phyloP scores from a whole-genome alignment of 2,113 vertebrate genomes.

The Anthoscopus minutus region DNA sequence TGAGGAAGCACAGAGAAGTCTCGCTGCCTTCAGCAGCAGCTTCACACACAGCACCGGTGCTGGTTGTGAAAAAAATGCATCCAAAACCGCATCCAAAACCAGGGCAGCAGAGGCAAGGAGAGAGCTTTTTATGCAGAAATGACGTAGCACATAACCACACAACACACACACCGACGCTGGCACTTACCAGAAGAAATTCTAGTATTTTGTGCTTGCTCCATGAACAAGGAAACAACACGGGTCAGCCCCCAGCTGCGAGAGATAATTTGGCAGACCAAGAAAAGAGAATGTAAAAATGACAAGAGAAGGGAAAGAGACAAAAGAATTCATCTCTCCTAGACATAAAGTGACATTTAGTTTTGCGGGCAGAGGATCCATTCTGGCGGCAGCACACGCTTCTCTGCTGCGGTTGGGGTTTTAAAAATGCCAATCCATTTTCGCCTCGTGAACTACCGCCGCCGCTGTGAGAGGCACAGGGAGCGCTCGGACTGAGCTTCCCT shows the following conservation, averaged over 20 bases:
- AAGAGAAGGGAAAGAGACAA: background rate
- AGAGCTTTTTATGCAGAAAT: background rate
- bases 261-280: background rate
- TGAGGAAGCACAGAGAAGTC: background rate
- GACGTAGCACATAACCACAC: background rate
- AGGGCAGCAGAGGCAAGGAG: background rate
- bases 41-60: background rate
- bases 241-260: background rate
- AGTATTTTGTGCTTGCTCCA: background rate
- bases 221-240: background rate
- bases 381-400: background rate
- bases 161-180: background rate
- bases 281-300: background rate
- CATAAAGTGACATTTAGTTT: background rate
- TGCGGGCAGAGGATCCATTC: background rate
- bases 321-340: background rate
- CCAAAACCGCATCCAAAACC: background rate
- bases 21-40: background rate
- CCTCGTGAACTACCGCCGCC: fast-evolving
- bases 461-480: background rate
- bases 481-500: background rate
- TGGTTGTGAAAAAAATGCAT: background rate
- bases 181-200: background rate
- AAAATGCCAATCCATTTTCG: background rate
- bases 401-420: background rate